Evolutionary conservation across 2,888 invertebrate genomes (phyloP).

Genomic region (Nephrotoma guestfalica): DNA sequence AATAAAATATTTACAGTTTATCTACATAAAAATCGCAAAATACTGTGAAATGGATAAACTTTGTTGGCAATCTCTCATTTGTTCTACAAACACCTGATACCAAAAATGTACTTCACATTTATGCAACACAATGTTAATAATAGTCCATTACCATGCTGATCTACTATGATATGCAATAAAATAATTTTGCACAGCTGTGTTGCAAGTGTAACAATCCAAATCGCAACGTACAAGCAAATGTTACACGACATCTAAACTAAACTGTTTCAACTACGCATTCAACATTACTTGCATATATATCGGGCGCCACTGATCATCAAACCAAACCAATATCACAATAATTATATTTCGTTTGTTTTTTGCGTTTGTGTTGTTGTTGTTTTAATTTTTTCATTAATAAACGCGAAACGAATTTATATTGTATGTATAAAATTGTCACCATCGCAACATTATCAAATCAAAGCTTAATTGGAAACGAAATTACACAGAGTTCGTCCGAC

Average conservation of each 20-base stretch:
- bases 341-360: background rate
- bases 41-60: no score
- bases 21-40: no score
- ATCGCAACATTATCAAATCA: background rate
- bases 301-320: background rate
- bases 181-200: no score
- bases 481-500: background rate
- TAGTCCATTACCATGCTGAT: no score
- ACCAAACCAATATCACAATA: background rate
- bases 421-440: background rate
- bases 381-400: background rate
- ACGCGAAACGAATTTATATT: background rate
- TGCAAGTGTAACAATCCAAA: no score
- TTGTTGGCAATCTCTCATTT: no score
- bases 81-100: no score
- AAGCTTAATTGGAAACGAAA: background rate
- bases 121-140: background rate
- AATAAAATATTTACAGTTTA: background rate
- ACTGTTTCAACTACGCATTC: background rate
- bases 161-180: no score
- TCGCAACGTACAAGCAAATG: no score
- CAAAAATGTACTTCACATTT: no score
- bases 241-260: background rate
- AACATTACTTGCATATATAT: background rate
- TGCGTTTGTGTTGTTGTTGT: no score